Base-by-base conservation (phyloP, 2,888 invertebrate genomes). In the Melinaea marsaeus region DNA sequence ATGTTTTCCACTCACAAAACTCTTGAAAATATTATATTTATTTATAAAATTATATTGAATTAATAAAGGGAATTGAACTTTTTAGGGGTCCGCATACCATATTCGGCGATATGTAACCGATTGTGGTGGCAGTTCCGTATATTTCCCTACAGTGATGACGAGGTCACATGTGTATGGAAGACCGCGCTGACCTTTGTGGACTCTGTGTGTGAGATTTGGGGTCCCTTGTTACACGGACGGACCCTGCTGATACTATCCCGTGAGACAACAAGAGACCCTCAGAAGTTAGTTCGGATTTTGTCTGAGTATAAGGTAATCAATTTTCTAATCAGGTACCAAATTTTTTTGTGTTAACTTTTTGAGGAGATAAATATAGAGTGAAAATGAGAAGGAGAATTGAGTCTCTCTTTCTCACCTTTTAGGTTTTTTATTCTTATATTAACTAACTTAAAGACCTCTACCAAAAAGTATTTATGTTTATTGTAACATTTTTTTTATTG, bases 101-200 rank as follows among this genome's bases (percentile, higher is more conserved):
- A 97, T 77, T 92, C 93, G 34, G 94, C 95, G 0, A 92, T 97
- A 60, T 88, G 96, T 75, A 97, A 98, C 80, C 94, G 98, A 0
- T 91, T 98, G 22, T 93, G 93, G 80, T 98, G 98, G 96, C 98
- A 98, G 81, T 97, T 97, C 93, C 91, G 93, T 13, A 92, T 92
- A 0, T 95, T 97, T 77, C 97, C 97, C 0, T 97, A 94, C 82
- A 85, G 91, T 0, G 75, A 86, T 0, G 90, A 92, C 0, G 96
- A 96, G 76, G 90, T 91, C 7, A 92, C 92, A 3, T 95, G 96
- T 73, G 94, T 96, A 0, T 97, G 97, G 88, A 98, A 98, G 85
- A 98, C 98, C 0, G 96, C 97, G 0, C 85, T 97, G 22, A 97
- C 97, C 0, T 98, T 98, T 79, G 97, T 98, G 3, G 98, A 98